Conservation (phyloP, 2,888 invertebrate species). For the Meta bourneti region DNA sequence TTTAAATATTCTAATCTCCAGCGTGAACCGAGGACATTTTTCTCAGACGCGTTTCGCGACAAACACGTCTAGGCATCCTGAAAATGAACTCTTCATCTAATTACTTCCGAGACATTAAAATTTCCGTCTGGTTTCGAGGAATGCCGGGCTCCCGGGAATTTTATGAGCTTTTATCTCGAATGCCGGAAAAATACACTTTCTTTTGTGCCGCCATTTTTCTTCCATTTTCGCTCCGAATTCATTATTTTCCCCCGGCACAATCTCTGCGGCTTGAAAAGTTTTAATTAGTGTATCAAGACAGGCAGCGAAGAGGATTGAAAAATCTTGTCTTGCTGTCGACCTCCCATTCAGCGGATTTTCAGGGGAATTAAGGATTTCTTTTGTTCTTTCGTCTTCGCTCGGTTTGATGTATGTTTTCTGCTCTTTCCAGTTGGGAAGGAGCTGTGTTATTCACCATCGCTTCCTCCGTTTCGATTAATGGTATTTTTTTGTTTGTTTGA, state of each 20-base stretch:
- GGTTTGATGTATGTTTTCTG: neutral
- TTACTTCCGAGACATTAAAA: conserved; percentile 8
- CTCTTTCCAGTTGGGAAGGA: neutral
- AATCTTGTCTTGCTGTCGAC: neutral
- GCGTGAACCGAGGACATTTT: neutral
- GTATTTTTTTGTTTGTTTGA: neutral
- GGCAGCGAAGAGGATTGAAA: neutral
- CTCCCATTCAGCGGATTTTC: neutral
- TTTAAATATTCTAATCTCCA: neutral
- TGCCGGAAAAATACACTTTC: neutral
- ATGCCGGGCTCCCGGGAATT: neutral
- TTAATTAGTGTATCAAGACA: conserved; percentile 27
- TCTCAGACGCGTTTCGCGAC: neutral
- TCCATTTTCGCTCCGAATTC: conserved; percentile 9
- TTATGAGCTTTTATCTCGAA: neutral
- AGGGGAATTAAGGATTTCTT: neutral
- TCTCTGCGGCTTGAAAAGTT: conserved; percentile 39
- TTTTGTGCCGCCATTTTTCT: neutral
- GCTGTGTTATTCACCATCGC: neutral
- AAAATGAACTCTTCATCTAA: conserved; percentile 2
- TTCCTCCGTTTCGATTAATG: neutral
- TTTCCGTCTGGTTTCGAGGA: neutral
- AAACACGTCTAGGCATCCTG: neutral
- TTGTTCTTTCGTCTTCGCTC: neutral
- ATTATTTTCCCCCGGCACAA: conserved; percentile 17